These are phyloP conservation scores for Muscina levida DNA, from an alignment of 2,888 invertebrate genomes.

Conservation along the genomic window DNA sequence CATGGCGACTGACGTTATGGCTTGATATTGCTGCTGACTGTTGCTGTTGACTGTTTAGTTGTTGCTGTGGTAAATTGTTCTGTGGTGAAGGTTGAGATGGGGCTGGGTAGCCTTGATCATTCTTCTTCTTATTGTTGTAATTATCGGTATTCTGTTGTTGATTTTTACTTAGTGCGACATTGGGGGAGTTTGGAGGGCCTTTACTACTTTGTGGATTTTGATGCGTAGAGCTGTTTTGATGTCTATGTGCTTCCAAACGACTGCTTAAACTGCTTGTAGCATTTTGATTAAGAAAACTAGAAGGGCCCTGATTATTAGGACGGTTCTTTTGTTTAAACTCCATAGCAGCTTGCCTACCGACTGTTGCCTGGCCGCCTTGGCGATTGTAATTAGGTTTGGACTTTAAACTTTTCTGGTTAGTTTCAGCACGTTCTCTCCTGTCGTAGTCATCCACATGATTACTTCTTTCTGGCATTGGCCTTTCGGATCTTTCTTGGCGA, in stretches of 20 bases:
- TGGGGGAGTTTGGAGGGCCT: conserved; percentile 21
- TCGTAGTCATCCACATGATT: conserved; percentile 54
- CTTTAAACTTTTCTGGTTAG: conserved; percentile 59
- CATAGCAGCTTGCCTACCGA: conserved; percentile 74
- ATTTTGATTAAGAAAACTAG: conserved; percentile 17
- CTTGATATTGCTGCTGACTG: conserved; percentile 58
- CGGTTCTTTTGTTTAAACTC: conserved; percentile 77
- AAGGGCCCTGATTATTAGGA: conserved; percentile 46
- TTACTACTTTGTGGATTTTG: conserved; percentile 42
- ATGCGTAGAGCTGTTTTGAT: conserved; percentile 28
- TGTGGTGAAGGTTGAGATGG: conserved; percentile 36
- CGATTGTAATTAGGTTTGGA: conserved; percentile 57
- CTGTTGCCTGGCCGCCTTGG: conserved; percentile 57
- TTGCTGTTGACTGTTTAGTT: conserved; percentile 49
- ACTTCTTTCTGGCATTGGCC: conserved; percentile 33
- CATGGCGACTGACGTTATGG: conserved; percentile 37
- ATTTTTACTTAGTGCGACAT: conserved; percentile 13
- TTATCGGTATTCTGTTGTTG: conserved; percentile 52
- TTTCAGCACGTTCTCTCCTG: conserved; percentile 28
- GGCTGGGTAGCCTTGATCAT: conserved; percentile 66
- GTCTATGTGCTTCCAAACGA: conserved; percentile 56
- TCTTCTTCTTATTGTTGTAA: conserved; percentile 53
- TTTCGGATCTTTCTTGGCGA: conserved; percentile 40
- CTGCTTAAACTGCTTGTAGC: conserved; percentile 50
- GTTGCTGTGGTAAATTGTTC: conserved; percentile 47